phyloP scores from a whole-genome alignment of 2,113 vertebrate genomes.

The Pholis gunnellus region DNA sequence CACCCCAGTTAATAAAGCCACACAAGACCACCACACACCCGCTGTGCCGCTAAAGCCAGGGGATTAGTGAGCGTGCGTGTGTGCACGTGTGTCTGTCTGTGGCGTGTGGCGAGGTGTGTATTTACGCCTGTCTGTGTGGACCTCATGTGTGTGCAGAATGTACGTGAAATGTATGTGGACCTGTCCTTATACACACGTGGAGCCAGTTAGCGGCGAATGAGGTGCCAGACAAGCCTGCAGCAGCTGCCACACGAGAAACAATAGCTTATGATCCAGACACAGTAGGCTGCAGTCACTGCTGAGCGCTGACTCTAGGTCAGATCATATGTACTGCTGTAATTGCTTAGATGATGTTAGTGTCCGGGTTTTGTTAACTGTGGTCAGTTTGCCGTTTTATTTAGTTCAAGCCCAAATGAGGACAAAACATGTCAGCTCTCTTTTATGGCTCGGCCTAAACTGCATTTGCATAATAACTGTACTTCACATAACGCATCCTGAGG shows the following conservation, averaged over 20 bases:
- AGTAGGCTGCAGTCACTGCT: conserved; percentile 51
- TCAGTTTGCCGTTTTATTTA: not conserved
- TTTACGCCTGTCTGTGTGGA: conserved; percentile 43
- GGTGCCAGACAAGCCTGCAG: conserved; percentile 80
- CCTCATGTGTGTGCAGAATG: conserved; percentile 45
- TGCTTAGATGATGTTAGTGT: conserved; percentile 28
- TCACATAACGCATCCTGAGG: not conserved
- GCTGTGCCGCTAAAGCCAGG: conserved; percentile 75
- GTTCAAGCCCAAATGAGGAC: conserved; percentile 24
- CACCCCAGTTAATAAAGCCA: conserved; percentile 79
- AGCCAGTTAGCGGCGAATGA: conserved; percentile 82
- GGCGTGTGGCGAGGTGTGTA: conserved; percentile 63
- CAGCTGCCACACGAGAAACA: conserved; percentile 77
- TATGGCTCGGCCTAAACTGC: not conserved
- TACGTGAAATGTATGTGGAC: conserved; percentile 73
- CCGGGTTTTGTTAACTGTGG: conserved; percentile 4
- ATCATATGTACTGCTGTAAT: conserved; percentile 16
- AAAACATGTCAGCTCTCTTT: conserved; percentile 24
- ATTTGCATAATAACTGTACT: conserved; percentile 10
- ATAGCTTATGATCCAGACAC: conserved; percentile 64
- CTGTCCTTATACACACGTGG: conserved; percentile 81
- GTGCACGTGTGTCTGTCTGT: conserved; percentile 55
- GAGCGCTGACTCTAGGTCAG: conserved; percentile 51
- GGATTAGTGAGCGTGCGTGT: conserved; percentile 61
- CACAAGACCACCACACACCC: conserved; percentile 76